Conservation (phyloP, 1,140 invertebrate species). For the Cardiocondyla obscurior region DNA sequence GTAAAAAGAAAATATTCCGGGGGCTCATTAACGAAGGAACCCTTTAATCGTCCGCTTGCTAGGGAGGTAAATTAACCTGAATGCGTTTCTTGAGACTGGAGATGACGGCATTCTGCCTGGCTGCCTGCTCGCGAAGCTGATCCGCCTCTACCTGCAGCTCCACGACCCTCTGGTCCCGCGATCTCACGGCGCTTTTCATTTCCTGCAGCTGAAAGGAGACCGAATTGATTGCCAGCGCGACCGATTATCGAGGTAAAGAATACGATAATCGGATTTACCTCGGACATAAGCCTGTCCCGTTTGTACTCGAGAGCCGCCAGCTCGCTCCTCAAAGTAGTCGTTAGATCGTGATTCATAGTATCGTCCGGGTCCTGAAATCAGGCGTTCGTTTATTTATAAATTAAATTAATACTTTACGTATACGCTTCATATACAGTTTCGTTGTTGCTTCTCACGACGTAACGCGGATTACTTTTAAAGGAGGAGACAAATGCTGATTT, state of each 20-base stretch:
- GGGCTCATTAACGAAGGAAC: not conserved
- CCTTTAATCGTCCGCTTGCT: slow-evolving; percentile 16
- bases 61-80: slow-evolving; percentile 81
- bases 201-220: slow-evolving; percentile 85
- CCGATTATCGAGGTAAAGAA: not conserved
- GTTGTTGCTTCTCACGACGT: not conserved
- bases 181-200: slow-evolving; percentile 87
- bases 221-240: slow-evolving; percentile 24
- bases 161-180: slow-evolving; percentile 87
- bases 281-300: slow-evolving; percentile 89
- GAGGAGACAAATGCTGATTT: not conserved
- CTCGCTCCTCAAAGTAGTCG: slow-evolving; percentile 90
- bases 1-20: not conserved
- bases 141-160: slow-evolving; percentile 89
- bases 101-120: slow-evolving; percentile 91
- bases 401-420: too few relatives aligned
- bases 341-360: slow-evolving; percentile 86
- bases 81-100: slow-evolving; percentile 90
- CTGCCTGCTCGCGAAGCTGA: slow-evolving; percentile 90
- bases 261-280: slow-evolving; percentile 84
- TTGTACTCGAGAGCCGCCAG: slow-evolving; percentile 92
- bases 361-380: slow-evolving; percentile 82
- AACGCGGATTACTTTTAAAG: not conserved
- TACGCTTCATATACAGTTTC: too few relatives aligned
- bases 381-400: not conserved